These are phyloP conservation scores for Calameuta idolon DNA, from an alignment of 2,888 invertebrate species.

Conservation along the genomic window DNA sequence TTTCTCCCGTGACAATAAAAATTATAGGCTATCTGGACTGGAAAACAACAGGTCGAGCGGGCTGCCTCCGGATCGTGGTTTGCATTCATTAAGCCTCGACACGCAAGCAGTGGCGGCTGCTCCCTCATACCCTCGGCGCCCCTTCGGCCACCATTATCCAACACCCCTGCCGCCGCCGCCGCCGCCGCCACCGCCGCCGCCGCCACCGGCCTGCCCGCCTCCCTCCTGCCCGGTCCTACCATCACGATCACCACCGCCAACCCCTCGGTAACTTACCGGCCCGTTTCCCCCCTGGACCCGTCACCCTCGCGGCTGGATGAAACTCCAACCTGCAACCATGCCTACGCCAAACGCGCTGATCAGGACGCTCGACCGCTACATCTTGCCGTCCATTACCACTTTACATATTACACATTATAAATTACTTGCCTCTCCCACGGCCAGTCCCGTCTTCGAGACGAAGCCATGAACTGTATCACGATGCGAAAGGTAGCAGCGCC, in stretches of 20 bases:
- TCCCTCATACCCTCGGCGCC: constrained; percentile 23
- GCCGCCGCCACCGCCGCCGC: constrained; percentile 29
- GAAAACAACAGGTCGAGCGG: constrained; percentile 72
- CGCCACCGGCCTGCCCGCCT: constrained; percentile 31
- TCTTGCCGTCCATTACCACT: constrained; percentile 55
- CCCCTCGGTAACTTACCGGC: constrained; percentile 31
- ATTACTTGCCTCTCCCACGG: constrained; percentile 35
- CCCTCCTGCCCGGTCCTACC: constrained; percentile 26
- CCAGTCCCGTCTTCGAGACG: constrained; percentile 9
- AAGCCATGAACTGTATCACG: constrained; percentile 11
- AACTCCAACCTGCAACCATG: constrained; percentile 5
- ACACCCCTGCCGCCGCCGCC: constrained; percentile 31
- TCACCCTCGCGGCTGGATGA: not conserved
- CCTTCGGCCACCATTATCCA: constrained; percentile 21
- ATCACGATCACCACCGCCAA: constrained; percentile 23
- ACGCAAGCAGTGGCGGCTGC: constrained; percentile 67
- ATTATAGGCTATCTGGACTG: constrained; percentile 74
- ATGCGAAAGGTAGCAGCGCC: not conserved
- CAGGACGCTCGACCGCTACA: constrained; percentile 25
- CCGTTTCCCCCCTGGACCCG: constrained; percentile 40
- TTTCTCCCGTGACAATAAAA: constrained; percentile 74
- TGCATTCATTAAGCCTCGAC: constrained; percentile 72
- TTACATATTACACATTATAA: constrained; percentile 61
- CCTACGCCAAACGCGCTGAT: constrained; percentile 12
- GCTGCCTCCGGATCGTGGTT: constrained; percentile 70